Percentiles rank a stretch among this genome's conserved stretches.
phyloP scores from a whole-genome alignment of 2,797 vertebrate species.

The Diplodus sargus region DNA sequence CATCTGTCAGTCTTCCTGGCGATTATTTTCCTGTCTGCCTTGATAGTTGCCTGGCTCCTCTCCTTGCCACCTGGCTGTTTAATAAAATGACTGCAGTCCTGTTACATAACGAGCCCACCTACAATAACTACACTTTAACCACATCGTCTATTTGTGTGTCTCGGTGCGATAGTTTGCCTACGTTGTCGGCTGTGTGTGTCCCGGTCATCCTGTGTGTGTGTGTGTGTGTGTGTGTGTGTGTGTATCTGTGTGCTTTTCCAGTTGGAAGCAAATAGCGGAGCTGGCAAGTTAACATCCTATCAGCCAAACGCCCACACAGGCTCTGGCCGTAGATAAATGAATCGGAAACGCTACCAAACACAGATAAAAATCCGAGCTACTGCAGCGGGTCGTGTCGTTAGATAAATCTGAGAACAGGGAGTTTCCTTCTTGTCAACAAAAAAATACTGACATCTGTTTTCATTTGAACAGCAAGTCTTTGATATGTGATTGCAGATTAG shows the following conservation, averaged over 20 bases:
- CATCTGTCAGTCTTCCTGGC: conserved; percentile 71
- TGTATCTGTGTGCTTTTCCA: conserved; percentile 58
- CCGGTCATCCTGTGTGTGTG: conserved; percentile 4
- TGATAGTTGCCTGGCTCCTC: conserved; percentile 68
- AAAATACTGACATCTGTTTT: conserved; percentile 15
- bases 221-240: conserved; percentile 26
- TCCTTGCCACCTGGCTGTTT: conserved; percentile 69
- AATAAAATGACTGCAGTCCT: conserved; percentile 69
- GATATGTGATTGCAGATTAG: not conserved
- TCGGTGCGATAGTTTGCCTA: conserved; percentile 13
- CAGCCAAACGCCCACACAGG: conserved; percentile 67
- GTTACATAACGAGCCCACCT: conserved; percentile 72
- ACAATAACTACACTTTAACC: conserved; percentile 48
- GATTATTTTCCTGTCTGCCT: conserved; percentile 58
- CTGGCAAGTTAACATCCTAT: conserved; percentile 62
- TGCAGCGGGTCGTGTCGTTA: conserved; percentile 30
- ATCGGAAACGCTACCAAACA: conserved; percentile 56
- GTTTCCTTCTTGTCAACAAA: conserved; percentile 22
- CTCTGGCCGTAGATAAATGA: conserved; percentile 57
- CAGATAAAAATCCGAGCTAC: conserved; percentile 57
- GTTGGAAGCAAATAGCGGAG: conserved; percentile 53
- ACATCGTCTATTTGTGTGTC: conserved; percentile 21
- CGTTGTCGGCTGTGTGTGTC: conserved; percentile 25
- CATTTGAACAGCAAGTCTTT: not conserved
- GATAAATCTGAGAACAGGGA: conserved; percentile 30